Base-by-base conservation (phyloP, 1,140 invertebrate species). In the Trachymyrmex cornetzi region DNA sequence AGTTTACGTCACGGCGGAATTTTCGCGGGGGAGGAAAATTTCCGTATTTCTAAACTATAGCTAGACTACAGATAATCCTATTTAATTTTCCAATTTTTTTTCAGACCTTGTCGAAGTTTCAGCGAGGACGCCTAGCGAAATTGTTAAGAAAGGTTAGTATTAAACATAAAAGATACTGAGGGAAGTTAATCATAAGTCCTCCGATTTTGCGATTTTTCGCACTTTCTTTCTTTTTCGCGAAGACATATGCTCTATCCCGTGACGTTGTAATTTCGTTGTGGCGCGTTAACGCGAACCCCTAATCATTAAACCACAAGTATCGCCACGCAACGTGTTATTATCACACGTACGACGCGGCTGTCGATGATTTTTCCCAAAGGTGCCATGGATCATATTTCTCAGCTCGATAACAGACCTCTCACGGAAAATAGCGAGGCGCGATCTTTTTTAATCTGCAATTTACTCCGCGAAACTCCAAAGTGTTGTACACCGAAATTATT, bases 241-340 rank as follows among this genome's bases (percentile, higher is more conserved):
- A 57, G 67, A n/a, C 66, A 53, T n/a, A 53, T n/a, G 24, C 53
- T 44, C 19, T n/a, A 59, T 48, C 22, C 19, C 11, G 80, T 67
- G 79, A 67, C 27, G 55, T 75, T 84, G 80, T 75, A 84, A 84
- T 84, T 75, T 84, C 69, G 12, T 50, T 66, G 22, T 59, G 67
- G 53, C 53, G 44, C 55, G 80, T 84, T 84, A 75, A 84, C 69
- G 55, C 80, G 27, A 84, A 84, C 80, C 80, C 55, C 72, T 61
- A 84, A 84, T 84, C 80, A 84, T 75, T 84, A 75, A 84, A 84
- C 14, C 53, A 38, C 80, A 34, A 84, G 67, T 34, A 84, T 75
- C 80, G 80, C 44, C 80, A 19, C 55, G n/a, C 69, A 84, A 44
- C 38, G 69, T 84, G 69, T 84, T 75, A 84, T 84, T 84, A 84